Evolutionary conservation across 2,888 invertebrate species (phyloP), one percentile per base, ranked within the genome.

Genomic region (Stramonita haemastoma): DNA sequence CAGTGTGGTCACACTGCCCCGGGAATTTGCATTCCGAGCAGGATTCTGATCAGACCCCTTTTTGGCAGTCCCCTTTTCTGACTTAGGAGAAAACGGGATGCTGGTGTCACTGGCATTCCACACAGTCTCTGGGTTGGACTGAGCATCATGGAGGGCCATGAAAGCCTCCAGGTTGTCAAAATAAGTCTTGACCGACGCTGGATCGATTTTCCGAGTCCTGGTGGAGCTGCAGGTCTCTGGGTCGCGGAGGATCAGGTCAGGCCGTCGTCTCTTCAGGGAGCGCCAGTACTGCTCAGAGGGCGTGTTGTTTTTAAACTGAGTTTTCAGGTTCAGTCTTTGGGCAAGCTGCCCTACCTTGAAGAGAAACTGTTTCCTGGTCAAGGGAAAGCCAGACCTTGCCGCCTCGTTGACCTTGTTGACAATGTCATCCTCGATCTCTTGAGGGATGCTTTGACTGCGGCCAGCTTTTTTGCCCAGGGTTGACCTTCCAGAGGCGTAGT

Each of bases 311-410:
- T 84, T 84, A 22, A 81, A 81, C 81, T 34, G 32, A 11, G 34
- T 84, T 84, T 84, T 46, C 5, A 84, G 56, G 15, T 84, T 57
- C 26, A 84, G 57, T 15, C 15, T 46, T 84, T 84, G n/a, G 15
- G 19, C 84, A 26, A 84, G 26, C 15, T 22, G 13, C 4, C 84
- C 84, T 29, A 84, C 84, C n/a, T 56, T 84, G 13, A 84, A 15
- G 0, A 84, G 84, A n/a, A 84, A 84, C 56, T 46, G 46, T 84
- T n/a, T 84, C 29, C 56, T 84, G 6, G 84, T 56, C 84, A 84
- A 29, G 8, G 84, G 84, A 56, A 84, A 84, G 1, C 84, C n/a
- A 2, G 46, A n/a, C 17, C n/a, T 56, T 6, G 84, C 84, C 56
- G 84, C 84, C 8, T 46, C 57, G 15, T 56, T 84, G 8, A 56